phyloP scores from a whole-genome alignment of 2,888 invertebrate species.

The Tipula unca region DNA sequence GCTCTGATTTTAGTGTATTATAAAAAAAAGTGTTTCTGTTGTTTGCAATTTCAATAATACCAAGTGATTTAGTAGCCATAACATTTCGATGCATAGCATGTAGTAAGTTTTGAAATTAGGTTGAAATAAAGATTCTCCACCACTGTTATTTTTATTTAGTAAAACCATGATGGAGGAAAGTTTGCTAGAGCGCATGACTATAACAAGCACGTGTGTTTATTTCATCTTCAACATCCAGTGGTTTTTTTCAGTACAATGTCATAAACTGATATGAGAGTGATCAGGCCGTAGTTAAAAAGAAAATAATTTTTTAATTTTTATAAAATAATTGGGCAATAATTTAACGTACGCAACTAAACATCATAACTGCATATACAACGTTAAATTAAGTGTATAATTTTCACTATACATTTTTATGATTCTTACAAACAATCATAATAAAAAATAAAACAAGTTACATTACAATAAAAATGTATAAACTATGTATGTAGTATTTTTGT shows the following conservation, averaged over 20 bases:
- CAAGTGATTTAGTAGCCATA: too few species aligned
- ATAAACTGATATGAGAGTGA: not conserved
- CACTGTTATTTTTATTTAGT: not conserved
- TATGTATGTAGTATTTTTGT: not conserved
- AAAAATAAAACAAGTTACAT: not conserved
- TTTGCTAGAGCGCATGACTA: not conserved
- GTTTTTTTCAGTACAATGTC: not conserved
- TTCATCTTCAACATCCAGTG: not conserved
- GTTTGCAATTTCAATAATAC: too few species aligned
- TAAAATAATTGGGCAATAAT: not conserved
- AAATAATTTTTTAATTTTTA: not conserved
- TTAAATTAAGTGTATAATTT: not conserved
- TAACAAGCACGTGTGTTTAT: not conserved
- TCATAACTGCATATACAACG: not conserved
- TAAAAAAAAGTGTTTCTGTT: too few species aligned
- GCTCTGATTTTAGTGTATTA: too few species aligned
- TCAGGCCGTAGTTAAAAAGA: not conserved
- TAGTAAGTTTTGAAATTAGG: too few species aligned
- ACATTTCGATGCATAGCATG: too few species aligned
- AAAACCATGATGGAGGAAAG: not conserved
- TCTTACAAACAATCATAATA: too few species aligned
- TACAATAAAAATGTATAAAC: not conserved
- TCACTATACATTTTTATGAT: not conserved
- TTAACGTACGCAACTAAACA: not conserved
- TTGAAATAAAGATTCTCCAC: not conserved